Evolutionary conservation across 1,140 invertebrate species (phyloP), one percentile per base, ranked within the genome.

Genomic region (Drosophila funebris): DNA sequence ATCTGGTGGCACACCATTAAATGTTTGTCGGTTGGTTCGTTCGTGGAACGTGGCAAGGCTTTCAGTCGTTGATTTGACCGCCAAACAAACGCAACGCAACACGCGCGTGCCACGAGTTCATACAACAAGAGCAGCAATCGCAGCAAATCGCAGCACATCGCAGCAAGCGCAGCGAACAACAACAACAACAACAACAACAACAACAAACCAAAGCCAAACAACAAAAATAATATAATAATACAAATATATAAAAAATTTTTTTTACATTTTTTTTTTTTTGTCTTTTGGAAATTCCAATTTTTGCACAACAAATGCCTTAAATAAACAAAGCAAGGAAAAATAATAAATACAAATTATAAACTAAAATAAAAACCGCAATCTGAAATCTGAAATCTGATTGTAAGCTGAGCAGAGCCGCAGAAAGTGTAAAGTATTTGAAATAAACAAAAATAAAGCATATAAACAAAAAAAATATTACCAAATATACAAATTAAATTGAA

Each of bases 61-160:
- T 87, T 83, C 72, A 87, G 84, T 87, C 83, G 83, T 78, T 66
- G 78, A 88, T 87, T 87, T 89, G 83, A 83, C 83, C 83, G 83
- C 83, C 78, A 89, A 87, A 83, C 84, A 79, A 75, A 89, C 83
- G 79, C 71, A 84, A 83, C 84, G 82, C 73, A 71, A 61, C 16
- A 39, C 76, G 76, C 67, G 76, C 44, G 76, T 71, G 64, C 53
- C 36, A 31, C 54, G 20, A 16, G 41, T 52, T 37, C 13, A 48
- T 41, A 61, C 22, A 67, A 69, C 48, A 50, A 62, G 36, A 72
- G 66, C 81, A 73, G 64, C 78, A 57, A 46, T 20, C 57, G 54
- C 73, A 76, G 46, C 31, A 27, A 41, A 48, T 8, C 54, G 22
- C 54, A 67, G 50, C 68, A 20, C 14, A 33, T n/a, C 29, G 14